Evolutionary conservation across 2,888 invertebrate genomes (phyloP), one percentile per base, ranked within the genome.

Genomic region (Andrena haemorrhoa): DNA sequence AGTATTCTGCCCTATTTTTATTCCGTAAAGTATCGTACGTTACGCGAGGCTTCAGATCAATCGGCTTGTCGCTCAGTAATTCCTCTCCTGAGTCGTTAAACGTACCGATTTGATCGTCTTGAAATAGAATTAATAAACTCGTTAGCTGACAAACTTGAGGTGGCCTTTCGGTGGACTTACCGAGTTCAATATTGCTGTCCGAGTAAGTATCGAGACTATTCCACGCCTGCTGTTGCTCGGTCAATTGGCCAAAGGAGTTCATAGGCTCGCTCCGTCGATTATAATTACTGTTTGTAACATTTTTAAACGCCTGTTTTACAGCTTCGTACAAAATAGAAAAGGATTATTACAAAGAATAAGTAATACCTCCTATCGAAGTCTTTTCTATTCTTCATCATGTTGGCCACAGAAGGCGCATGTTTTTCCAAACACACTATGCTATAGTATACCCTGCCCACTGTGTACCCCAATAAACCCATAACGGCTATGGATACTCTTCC

Each of bases 11-110:
- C 35, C 71, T 86, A 26, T 86, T 65, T 29, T 77, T n/a, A 1
- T 16, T 35, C 2, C 83, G 63, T n/a, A 87, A 35, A 3, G 83
- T 84, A 3, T 86, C 81, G 0, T 87, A 87, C 6, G 75, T 86
- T 3, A 70, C 26, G 2, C 2, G 23, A 2, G 51, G 71, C 41
- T 79, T 82, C 8, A 20, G 2, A 23, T 61, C 60, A 1, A n/a
- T 12, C 8, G 64, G 33, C 35, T 51, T 10, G 1, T 41, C 23
- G 5, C n/a, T 16, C 2, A 0, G 16, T 5, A n/a, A 1, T 2
- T 75, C 66, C 16, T 35, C 49, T 29, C 35, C 47, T 2, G n/a
- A n/a, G 56, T 29, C 2, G 4, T 0, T 35, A 35, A 2, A 53
- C 0, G 3, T 41, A 51, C 49, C n/a, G 0, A 65, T 47, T 64